Conservation (phyloP, 64 coral and sea anemone species). For the Porites lutea region DNA sequence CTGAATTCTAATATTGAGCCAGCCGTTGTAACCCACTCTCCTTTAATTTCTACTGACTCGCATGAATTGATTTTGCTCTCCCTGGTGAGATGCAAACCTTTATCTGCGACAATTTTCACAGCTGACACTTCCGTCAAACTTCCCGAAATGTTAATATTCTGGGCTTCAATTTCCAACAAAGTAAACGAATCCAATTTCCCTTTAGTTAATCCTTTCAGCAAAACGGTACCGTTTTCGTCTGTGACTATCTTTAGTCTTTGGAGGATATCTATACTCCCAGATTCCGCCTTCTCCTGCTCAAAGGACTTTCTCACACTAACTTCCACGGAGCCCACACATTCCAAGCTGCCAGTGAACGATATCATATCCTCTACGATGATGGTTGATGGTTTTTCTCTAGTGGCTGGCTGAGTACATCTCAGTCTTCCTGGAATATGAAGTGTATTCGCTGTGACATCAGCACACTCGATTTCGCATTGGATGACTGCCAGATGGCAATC, state of each 20-base stretch:
- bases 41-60: constrained; percentile 61
- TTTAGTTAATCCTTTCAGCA: constrained; percentile 34
- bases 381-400: constrained; percentile 27
- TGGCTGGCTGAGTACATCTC: constrained; percentile 25
- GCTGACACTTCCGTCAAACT: constrained; percentile 34
- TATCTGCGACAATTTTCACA: constrained; percentile 41
- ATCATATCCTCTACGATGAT: constrained; percentile 36
- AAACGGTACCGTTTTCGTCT: constrained; percentile 26
- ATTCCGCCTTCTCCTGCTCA: constrained; percentile 22
- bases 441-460: constrained; percentile 27
- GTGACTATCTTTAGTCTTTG: constrained; percentile 35
- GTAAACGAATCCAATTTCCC: constrained; percentile 36
- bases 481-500: constrained; percentile 35
- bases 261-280: constrained; percentile 18
- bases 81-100: constrained; percentile 37
- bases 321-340: constrained; percentile 57
- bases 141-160: constrained; percentile 43
- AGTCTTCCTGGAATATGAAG: constrained; percentile 29
- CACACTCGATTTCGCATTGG: constrained; percentile 40
- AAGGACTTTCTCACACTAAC: constrained; percentile 29
- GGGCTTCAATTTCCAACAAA: constrained; percentile 37
- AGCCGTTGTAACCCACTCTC: constrained; percentile 71
- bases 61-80: constrained; percentile 59
- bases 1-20: constrained; percentile 52
- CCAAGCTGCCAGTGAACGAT: constrained; percentile 15